A percentile compares a stretch with the other conserved stretches of the same genome.
Evolutionary conservation across 37 sponge, comb jelly and placozoan species (phyloP).

Genomic region (Tethya wilhelma): DNA sequence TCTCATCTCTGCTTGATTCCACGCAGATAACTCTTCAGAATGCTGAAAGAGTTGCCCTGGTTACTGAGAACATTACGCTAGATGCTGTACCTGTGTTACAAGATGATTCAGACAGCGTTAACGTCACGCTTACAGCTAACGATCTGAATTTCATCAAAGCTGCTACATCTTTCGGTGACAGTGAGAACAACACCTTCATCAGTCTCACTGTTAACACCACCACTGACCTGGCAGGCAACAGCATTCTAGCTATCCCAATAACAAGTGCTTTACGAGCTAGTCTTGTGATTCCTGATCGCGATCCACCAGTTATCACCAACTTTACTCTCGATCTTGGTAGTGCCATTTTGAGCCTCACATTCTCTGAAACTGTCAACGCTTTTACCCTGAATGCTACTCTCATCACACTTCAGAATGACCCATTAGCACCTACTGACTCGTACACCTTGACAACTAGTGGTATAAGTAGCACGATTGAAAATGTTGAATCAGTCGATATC

Average conservation of each 20-base stretch:
- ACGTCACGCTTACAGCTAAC: slow-evolving; percentile 24
- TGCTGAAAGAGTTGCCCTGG: background rate
- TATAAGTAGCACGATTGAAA: slow-evolving; percentile 12
- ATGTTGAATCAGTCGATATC: slow-evolving; percentile 1
- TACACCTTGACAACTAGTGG: slow-evolving; percentile 68
- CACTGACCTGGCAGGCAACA: slow-evolving; percentile 65
- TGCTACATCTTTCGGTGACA: slow-evolving; percentile 42
- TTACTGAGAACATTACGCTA: slow-evolving; percentile 20
- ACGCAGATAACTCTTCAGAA: slow-evolving; percentile 72
- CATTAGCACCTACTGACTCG: slow-evolving; percentile 10
- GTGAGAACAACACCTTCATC: slow-evolving; percentile 64
- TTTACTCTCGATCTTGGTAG: slow-evolving; percentile 79
- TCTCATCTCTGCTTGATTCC: slow-evolving; percentile 37
- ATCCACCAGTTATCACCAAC: slow-evolving; percentile 65
- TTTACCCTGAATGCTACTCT: slow-evolving; percentile 40
- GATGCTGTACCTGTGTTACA: background rate
- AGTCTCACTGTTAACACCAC: slow-evolving; percentile 37
- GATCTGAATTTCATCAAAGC: slow-evolving; percentile 66
- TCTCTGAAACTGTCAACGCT: slow-evolving; percentile 75
- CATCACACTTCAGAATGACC: slow-evolving; percentile 66
- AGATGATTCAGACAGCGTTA: slow-evolving; percentile 29
- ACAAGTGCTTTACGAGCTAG: slow-evolving; percentile 35
- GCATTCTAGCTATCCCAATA: slow-evolving; percentile 38
- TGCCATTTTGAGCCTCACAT: slow-evolving; percentile 60
- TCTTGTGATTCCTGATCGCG: slow-evolving; percentile 56